These are phyloP conservation scores for Rhopalosiphum nymphaeae DNA, from an alignment of 2,888 invertebrate species.

Conservation along the genomic window DNA sequence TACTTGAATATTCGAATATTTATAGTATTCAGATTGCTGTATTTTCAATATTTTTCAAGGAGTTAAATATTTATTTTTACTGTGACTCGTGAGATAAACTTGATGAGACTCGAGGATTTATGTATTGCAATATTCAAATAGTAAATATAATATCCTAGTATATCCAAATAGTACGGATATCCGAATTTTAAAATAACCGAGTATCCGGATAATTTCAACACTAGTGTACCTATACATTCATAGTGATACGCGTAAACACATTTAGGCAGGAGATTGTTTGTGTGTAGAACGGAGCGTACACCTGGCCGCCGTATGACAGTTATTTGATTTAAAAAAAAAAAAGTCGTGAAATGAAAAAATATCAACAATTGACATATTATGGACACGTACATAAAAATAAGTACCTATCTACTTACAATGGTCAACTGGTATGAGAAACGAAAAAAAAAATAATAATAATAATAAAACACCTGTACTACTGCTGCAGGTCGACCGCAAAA, in stretches of 20 bases:
- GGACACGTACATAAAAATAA: background rate
- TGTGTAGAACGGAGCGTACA: background rate
- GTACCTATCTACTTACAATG: background rate
- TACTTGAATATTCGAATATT: no score
- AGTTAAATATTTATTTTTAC: no score
- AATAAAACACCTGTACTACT: slow-evolving; percentile 30
- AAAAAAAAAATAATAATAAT: background rate
- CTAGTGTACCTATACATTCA: no score
- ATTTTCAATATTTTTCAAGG: no score
- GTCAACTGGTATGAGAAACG: background rate
- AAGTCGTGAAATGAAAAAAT: background rate
- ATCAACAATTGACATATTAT: background rate
- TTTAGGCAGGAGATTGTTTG: background rate
- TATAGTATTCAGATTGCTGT: no score
- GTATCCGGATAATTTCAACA: no score
- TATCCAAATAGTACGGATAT: no score
- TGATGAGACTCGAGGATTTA: no score
- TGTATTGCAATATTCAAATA: no score
- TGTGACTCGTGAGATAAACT: no score
- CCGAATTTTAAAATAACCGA: no score
- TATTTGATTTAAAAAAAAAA: background rate
- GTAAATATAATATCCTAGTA: no score
- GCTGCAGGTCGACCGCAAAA: slow-evolving; percentile 42
- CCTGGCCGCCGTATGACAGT: background rate
- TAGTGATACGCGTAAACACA: background rate